Evolutionary conservation across 2,113 vertebrate genomes (phyloP), one percentile per base, ranked within the genome.

Genomic region (Cynopterus brachyotis): DNA sequence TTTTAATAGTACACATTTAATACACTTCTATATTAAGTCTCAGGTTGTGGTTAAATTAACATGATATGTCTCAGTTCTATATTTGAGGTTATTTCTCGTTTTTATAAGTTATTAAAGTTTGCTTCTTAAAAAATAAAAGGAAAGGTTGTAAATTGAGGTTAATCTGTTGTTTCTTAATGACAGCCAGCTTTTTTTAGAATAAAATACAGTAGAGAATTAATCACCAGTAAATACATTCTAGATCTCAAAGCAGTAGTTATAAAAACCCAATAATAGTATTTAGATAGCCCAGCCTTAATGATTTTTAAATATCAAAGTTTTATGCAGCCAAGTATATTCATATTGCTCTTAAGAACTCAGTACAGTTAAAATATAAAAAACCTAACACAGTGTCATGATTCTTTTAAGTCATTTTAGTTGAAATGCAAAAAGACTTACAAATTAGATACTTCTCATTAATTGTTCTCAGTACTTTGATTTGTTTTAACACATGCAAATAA

Each of bases 161-260:
- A 81, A 93, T 83, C 47, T 83, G 50, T 66, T 96, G 9, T 78
- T 97, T 79, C 83, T 89, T 94, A 84, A 84, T 50, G 30, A 53
- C 13, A 70, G 28, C 9, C 57, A 76, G 66, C 80, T 85, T n/a
- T 88, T 96, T 96, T 93, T 53, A 96, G 97, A 98, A 97, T 55
- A 98, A 97, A 98, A 95, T 73, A 96, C 59, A 96, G 94, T 96
- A 97, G 53, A 95, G 96, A 98, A 95, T 75, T 94, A 94, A 95
- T 96, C 75, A 95, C 70, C 47, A 83, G 96, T 95, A 15, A 19
- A 95, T 96, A 94, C 28, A 96, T 96, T 96, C 67, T 67, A 78
- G 12, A 28, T 79, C 50, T 35, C 55, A 76, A 92, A 87, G 53
- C n/a, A 42, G 8, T 59, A 57, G 16, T 45, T 94, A 91, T 11